Conservation (phyloP, 1,140 invertebrate species). For the Drosophila pectinifera region DNA sequence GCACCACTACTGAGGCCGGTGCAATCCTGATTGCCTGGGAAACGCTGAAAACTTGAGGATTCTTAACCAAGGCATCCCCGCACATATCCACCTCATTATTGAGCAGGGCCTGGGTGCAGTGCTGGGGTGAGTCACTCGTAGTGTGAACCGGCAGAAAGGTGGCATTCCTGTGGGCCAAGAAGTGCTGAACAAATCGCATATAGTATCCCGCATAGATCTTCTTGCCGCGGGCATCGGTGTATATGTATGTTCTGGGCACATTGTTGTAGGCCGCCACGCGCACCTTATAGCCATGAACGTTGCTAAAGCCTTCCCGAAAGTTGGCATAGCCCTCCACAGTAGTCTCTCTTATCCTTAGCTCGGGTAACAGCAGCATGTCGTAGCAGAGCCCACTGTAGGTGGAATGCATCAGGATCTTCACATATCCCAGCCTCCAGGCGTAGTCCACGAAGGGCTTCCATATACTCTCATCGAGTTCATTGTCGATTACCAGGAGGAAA, state of each 20-base stretch:
- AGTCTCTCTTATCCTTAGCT: conserved; percentile 10
- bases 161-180: conserved; percentile 36
- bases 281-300: conserved; percentile 33
- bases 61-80: conserved; percentile 46
- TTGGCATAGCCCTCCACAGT: conserved; percentile 15
- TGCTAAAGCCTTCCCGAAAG: not conserved
- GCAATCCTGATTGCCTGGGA: conserved; percentile 33
- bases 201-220: conserved; percentile 47
- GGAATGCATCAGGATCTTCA: conserved; percentile 38
- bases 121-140: conserved; percentile 18
- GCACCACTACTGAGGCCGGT: conserved; percentile 57
- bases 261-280: conserved; percentile 57
- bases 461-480: not conserved
- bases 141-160: conserved; percentile 39
- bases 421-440: conserved; percentile 46
- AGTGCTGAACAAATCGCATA: conserved; percentile 45
- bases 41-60: conserved; percentile 13
- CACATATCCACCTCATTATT: conserved; percentile 50
- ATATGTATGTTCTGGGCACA: conserved; percentile 51
- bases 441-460: conserved; percentile 37
- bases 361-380: conserved; percentile 41
- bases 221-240: conserved; percentile 16
- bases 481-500: conserved; percentile 47
- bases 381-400: conserved; percentile 6
- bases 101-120: conserved; percentile 37